Conservation (phyloP, 1,140 invertebrate species). For the Heliconius hermathena region DNA sequence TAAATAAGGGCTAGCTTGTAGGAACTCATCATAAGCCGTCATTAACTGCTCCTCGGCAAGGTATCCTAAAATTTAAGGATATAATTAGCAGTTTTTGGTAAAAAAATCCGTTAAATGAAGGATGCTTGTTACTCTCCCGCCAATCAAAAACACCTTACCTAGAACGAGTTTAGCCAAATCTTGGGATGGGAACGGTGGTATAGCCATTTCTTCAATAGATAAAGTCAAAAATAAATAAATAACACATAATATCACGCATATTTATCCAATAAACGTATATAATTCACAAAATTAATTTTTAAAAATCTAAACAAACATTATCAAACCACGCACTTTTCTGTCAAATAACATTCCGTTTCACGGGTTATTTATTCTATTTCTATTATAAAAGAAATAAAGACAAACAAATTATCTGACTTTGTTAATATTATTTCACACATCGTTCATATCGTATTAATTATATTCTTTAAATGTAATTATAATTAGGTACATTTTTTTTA, state of each 20-base stretch:
- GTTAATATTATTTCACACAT: not conserved
- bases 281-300: slow-evolving; percentile 31
- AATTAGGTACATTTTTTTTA: too few relatives aligned
- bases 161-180: slow-evolving; percentile 75
- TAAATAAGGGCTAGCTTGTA: slow-evolving; percentile 72
- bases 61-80: slow-evolving; percentile 59
- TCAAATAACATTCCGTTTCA: slow-evolving; percentile 24
- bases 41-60: slow-evolving; percentile 74
- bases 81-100: not conserved
- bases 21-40: slow-evolving; percentile 77
- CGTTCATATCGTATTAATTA: not conserved
- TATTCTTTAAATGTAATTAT: too few relatives aligned
- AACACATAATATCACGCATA: slow-evolving; percentile 22
- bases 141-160: slow-evolving; percentile 65
- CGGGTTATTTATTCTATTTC: not conserved
- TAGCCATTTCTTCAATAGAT: slow-evolving; percentile 49
- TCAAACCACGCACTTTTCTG: slow-evolving; percentile 29
- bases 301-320: slow-evolving; percentile 41
- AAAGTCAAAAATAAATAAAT: slow-evolving; percentile 23
- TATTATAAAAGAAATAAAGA: too few relatives aligned
- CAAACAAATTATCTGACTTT: too few relatives aligned
- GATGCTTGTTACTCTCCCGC: slow-evolving; percentile 57
- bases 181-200: slow-evolving; percentile 71
- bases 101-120: slow-evolving; percentile 41
- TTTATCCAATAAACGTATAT: slow-evolving; percentile 4